Evolutionary conservation across 2,113 vertebrate species (phyloP).

Genomic region (Dipodomys spectabilis): DNA sequence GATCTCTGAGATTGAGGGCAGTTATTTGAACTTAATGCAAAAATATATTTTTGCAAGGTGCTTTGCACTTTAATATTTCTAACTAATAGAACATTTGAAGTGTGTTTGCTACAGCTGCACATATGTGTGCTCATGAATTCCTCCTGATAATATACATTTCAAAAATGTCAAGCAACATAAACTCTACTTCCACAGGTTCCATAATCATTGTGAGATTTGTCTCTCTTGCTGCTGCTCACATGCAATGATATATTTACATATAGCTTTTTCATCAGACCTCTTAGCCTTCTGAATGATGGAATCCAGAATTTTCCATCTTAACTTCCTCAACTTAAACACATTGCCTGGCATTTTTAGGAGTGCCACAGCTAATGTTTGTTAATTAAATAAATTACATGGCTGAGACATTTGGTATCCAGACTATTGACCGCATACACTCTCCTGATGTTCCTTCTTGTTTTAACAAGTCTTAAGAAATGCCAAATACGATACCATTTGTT

Average conservation of each 20-base stretch:
- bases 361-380: neutral
- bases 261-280: neutral
- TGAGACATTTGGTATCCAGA: neutral
- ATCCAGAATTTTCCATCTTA: neutral
- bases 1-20: constrained; percentile 22
- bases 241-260: constrained; percentile 1
- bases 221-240: neutral
- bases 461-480: constrained; percentile 19
- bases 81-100: constrained; percentile 62
- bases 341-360: neutral
- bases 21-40: constrained; percentile 73
- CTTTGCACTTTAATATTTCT: constrained; percentile 72
- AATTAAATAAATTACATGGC: neutral
- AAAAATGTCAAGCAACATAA: constrained; percentile 7
- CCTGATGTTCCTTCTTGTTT: neutral
- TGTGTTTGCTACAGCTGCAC: neutral
- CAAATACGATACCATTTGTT: neutral
- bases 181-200: neutral
- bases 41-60: constrained; percentile 63
- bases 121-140: constrained; percentile 9
- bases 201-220: neutral
- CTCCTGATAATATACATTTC: constrained; percentile 23
- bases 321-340: neutral
- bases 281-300: neutral
- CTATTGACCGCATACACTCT: neutral